Conservation (phyloP, 1,140 invertebrate species). For the Bombus superbus region DNA sequence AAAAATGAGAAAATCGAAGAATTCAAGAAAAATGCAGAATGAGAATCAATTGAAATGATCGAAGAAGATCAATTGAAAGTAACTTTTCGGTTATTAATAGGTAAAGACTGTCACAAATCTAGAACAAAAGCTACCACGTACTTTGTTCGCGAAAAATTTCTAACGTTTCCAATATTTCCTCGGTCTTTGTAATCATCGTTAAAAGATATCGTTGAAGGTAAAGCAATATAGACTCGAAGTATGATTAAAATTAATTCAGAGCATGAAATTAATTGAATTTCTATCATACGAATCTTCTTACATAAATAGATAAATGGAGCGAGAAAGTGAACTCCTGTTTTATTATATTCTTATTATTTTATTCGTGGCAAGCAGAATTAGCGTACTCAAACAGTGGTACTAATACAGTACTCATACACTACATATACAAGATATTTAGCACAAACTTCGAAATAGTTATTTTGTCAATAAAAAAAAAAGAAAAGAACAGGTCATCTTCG, state of each 20-base stretch:
- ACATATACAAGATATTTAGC: no score
- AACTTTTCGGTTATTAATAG: no score
- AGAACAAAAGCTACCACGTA: no score
- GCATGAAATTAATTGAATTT: background rate
- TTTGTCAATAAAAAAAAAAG: no score
- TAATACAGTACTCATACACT: no score
- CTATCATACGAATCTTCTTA: background rate
- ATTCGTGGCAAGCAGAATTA: background rate
- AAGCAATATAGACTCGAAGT: background rate
- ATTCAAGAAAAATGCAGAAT: background rate
- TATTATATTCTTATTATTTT: background rate
- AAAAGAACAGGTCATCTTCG: no score
- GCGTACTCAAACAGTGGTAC: no score
- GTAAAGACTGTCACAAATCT: no score
- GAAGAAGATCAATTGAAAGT: background rate
- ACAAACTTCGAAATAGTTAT: no score
- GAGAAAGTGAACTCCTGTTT: background rate
- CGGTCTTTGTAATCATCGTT: background rate
- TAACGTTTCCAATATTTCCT: background rate
- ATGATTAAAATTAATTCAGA: background rate
- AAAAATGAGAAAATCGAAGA: background rate
- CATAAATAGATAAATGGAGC: background rate
- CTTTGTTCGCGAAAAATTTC: background rate
- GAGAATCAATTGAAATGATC: background rate
- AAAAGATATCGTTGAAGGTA: background rate